These are phyloP conservation scores for Pseudococcus longispinus DNA, from an alignment of 2,888 invertebrate genomes.

Conservation along the genomic window DNA sequence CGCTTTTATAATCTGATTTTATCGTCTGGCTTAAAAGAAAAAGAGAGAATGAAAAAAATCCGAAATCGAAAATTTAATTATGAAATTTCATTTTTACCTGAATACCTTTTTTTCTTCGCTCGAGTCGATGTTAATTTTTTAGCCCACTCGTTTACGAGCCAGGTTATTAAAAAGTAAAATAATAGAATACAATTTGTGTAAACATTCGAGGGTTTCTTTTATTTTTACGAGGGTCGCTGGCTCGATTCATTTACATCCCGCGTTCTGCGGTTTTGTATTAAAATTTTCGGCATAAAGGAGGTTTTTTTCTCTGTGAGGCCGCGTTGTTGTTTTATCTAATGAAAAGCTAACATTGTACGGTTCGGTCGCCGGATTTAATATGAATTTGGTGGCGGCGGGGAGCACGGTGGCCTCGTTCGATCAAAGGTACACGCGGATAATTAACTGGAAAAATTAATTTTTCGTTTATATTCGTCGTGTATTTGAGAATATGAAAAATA, in stretches of 20 bases:
- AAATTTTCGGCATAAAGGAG: neutral
- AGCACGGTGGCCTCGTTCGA: neutral
- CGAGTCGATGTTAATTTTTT: neutral
- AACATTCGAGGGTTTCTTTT: conserved; percentile 2
- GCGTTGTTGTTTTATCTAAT: conserved; percentile 28
- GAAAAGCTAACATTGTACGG: conserved; percentile 28
- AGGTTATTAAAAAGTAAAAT: conserved; percentile 25
- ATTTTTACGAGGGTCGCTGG: conserved; percentile 17
- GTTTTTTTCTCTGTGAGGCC: neutral
- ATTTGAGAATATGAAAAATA: conserved; percentile 3
- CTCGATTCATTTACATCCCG: conserved; percentile 23
- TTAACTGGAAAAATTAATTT: conserved; percentile 20
- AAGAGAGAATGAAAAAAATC: neutral
- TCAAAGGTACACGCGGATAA: conserved; percentile 19
- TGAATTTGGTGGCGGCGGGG: neutral
- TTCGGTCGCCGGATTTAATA: neutral
- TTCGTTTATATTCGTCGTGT: conserved; percentile 22
- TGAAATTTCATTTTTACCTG: conserved; percentile 22
- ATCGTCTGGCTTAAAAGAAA: neutral
- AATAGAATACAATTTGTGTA: conserved; percentile 21
- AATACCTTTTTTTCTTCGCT: neutral
- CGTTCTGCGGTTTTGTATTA: conserved; percentile 15
- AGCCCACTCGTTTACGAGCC: neutral
- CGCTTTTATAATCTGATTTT: neutral
- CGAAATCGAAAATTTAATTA: conserved; percentile 16